phyloP scores from a whole-genome alignment of 2,888 invertebrate genomes.

The Mongoloraphidia duomilia region DNA sequence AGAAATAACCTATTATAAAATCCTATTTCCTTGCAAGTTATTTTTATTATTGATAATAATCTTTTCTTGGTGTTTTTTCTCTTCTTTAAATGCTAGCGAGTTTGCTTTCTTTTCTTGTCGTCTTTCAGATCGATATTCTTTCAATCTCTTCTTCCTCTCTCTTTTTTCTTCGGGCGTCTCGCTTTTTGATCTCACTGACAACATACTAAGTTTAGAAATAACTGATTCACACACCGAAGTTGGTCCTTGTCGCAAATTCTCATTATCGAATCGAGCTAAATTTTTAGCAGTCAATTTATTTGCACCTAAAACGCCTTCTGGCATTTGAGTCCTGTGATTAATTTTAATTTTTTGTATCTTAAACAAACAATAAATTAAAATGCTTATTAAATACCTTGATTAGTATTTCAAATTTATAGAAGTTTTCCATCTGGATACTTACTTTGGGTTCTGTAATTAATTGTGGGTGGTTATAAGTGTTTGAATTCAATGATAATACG shows the following conservation, averaged over 20 bases:
- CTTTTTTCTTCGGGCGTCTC: slow-evolving; percentile 66
- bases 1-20: slow-evolving; percentile 30
- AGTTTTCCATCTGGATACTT: slow-evolving; percentile 12
- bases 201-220: slow-evolving; percentile 49
- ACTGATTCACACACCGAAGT: slow-evolving; percentile 47
- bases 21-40: slow-evolving; percentile 57
- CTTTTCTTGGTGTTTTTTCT: slow-evolving; percentile 67
- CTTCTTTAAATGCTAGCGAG: slow-evolving; percentile 67
- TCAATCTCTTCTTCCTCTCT: slow-evolving; percentile 61
- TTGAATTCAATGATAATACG: slow-evolving; percentile 80
- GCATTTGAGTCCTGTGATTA: slow-evolving; percentile 59
- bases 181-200: slow-evolving; percentile 57
- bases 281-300: slow-evolving; percentile 54
- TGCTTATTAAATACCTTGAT: not conserved
- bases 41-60: slow-evolving; percentile 60
- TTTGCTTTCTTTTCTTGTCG: slow-evolving; percentile 72
- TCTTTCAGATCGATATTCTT: slow-evolving; percentile 64
- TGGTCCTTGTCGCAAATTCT: slow-evolving; percentile 31
- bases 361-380: slow-evolving; percentile 13
- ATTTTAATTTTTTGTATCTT: slow-evolving; percentile 47
- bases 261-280: slow-evolving; percentile 47
- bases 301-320: slow-evolving; percentile 44
- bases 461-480: slow-evolving; percentile 83
- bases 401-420: not conserved
- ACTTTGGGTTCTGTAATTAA: slow-evolving; percentile 63